Conservation (phyloP, 2,113 vertebrate genomes). For the Elaphurus davidianus region DNA sequence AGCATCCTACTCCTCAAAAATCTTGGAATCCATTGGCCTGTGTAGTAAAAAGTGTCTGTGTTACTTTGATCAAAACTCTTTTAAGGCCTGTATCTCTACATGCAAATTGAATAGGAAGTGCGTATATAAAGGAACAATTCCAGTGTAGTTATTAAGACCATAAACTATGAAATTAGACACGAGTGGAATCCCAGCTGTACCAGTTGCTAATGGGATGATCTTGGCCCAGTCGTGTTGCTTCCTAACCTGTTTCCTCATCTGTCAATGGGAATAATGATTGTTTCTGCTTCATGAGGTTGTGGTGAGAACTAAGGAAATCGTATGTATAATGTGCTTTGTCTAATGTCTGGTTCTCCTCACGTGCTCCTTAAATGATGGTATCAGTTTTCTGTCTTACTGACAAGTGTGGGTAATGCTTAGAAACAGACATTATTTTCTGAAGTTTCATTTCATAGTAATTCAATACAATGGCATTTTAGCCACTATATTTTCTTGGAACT, state of each 20-base stretch:
- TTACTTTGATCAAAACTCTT: not conserved
- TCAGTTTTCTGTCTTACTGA: not conserved
- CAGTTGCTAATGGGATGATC: not conserved
- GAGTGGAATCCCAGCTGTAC: not conserved
- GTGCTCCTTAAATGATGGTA: not conserved
- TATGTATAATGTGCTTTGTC: not conserved
- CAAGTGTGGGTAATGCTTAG: not conserved
- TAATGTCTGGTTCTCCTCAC: not conserved
- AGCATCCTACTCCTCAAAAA: not conserved
- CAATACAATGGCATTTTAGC: not conserved
- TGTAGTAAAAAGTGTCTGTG: not conserved
- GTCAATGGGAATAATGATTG: not conserved
- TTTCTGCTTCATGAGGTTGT: not conserved
- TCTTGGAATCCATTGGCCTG: not conserved
- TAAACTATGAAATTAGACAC: not conserved
- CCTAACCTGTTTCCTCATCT: not conserved
- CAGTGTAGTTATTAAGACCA: not conserved
- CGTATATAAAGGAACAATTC: not conserved
- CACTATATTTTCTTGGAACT: not conserved
- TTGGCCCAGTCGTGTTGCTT: not conserved
- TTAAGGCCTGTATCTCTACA: not conserved
- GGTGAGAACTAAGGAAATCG: not conserved
- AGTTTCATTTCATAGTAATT: not conserved
- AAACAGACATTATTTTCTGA: not conserved
- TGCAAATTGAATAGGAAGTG: not conserved